Evolutionary conservation across 1,140 invertebrate genomes (phyloP), one percentile per base, ranked within the genome.

Genomic region (Lasaia peninsularis): DNA sequence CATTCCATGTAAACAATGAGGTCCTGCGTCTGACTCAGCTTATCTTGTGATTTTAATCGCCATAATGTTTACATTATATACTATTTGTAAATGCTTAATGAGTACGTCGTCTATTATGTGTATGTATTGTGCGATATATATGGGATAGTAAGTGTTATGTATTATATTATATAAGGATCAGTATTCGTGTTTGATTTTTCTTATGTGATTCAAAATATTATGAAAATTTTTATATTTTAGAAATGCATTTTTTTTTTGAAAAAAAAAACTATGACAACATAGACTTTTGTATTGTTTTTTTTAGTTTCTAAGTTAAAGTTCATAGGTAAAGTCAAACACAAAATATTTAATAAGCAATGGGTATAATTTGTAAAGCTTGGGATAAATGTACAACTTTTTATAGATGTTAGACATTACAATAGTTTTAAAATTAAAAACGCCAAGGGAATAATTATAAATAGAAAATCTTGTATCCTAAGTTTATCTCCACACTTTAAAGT

Each of bases 41-140:
- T 35, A 35, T 40, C 37, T 40, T 40, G 37, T 40, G 37, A 40
- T 40, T 40, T 40, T 40, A 40, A 16, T 16, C 37, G 37, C 37
- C 37, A 40, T 40, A 40, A 40, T 40, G 37, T 40, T 40, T 40
- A 40, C 37, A 40, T 40, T 40, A 40, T 40, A 40, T 16, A 18
- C 14, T 40, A 40, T 40, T 40, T 40, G 37, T 40, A 40, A 40
- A 40, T 40, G 37, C 37, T 40, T 40, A 40, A 40, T 16, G 37
- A 40, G 16, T 40, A 40, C n/a, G 37, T 40, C 37, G 37, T 16
- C 10, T 40, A 40, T 40, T 40, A 40, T 40, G 37, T 40, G 37
- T 40, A 40, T 40, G 37, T 40, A 40, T 40, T 40, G 37, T 40
- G 37, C 37, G 16, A 40, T 40, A 40, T 40, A 12, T 40, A 40